Percentiles rank a stretch among this genome's conserved stretches.
Conservation (phyloP, 2,888 invertebrate species). For the Tachina fera region DNA sequence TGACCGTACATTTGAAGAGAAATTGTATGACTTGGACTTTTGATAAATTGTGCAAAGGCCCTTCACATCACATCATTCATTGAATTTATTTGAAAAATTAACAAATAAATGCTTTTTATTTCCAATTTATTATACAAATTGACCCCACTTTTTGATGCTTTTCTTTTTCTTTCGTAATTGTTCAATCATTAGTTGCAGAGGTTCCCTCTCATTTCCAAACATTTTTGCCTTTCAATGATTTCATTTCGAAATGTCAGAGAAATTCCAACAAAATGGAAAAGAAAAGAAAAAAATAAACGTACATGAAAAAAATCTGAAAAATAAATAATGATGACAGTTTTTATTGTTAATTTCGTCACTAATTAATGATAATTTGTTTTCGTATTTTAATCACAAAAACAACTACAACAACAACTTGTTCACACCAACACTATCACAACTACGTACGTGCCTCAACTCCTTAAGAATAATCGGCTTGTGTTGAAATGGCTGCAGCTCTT, state of each 20-base stretch:
- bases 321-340: conserved; percentile 69
- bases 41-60: background rate
- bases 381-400: conserved; percentile 49
- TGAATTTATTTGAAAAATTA: background rate
- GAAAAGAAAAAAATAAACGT: background rate
- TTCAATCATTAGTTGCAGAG: conserved; percentile 33
- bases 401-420: background rate
- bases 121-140: background rate
- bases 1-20: too few relatives aligned
- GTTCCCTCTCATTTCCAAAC: background rate
- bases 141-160: background rate
- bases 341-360: conserved; percentile 65
- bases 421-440: background rate
- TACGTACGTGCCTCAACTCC: conserved; percentile 9
- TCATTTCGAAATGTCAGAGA: background rate
- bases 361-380: conserved; percentile 71
- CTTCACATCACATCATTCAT: background rate
- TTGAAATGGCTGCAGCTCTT: conserved; percentile 14
- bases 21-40: background rate
- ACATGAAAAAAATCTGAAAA: conserved; percentile 9
- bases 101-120: background rate
- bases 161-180: conserved; percentile 7
- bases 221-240: background rate
- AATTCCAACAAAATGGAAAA: background rate
- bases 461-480: conserved; percentile 1